Evolutionary conservation across 1,140 invertebrate genomes (phyloP).

Genomic region (Zaprionus africanus): DNA sequence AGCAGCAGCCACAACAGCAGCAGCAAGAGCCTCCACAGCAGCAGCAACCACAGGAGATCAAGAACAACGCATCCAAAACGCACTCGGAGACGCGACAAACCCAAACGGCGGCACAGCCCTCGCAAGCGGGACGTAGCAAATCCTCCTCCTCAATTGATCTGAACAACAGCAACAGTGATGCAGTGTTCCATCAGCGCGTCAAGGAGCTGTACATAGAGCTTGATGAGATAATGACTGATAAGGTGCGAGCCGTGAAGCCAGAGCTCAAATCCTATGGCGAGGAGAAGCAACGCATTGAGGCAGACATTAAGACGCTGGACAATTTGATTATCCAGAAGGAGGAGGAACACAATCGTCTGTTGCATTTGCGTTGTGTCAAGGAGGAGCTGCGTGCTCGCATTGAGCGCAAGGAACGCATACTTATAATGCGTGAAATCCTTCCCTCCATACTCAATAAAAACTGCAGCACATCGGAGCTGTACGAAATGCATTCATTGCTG

Average conservation of each 20-base stretch:
- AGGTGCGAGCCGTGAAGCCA: conserved; percentile 24
- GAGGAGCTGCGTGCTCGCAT: conserved; percentile 49
- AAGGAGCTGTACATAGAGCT: conserved; percentile 48
- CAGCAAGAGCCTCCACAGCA: conserved; percentile 11
- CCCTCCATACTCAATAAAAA: conserved; percentile 43
- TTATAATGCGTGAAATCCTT: conserved; percentile 50
- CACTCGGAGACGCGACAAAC: conserved; percentile 56
- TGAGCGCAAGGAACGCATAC: conserved; percentile 45
- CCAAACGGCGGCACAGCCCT: conserved; percentile 3
- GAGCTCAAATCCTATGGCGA: conserved; percentile 31
- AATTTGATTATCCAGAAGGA: conserved; percentile 54
- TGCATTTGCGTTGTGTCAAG: conserved; percentile 55
- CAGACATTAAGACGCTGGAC: conserved; percentile 50
- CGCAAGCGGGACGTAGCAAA: conserved; percentile 16
- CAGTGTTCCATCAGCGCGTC: conserved; percentile 56
- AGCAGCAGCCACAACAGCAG: not conserved
- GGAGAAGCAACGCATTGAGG: conserved; percentile 47
- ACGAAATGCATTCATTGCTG: conserved; percentile 53
- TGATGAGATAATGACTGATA: conserved; percentile 48
- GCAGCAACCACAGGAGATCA: conserved; percentile 21
- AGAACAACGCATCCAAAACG: conserved; percentile 14
- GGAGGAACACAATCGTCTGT: conserved; percentile 64
- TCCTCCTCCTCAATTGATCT: conserved; percentile 36
- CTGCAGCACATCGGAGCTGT: conserved; percentile 51
- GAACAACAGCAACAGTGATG: conserved; percentile 62